Percentiles rank a stretch among this genome's conserved stretches.
Evolutionary conservation across 2,888 invertebrate genomes (phyloP).

Genomic region (Dorcus parallelipipedus): DNA sequence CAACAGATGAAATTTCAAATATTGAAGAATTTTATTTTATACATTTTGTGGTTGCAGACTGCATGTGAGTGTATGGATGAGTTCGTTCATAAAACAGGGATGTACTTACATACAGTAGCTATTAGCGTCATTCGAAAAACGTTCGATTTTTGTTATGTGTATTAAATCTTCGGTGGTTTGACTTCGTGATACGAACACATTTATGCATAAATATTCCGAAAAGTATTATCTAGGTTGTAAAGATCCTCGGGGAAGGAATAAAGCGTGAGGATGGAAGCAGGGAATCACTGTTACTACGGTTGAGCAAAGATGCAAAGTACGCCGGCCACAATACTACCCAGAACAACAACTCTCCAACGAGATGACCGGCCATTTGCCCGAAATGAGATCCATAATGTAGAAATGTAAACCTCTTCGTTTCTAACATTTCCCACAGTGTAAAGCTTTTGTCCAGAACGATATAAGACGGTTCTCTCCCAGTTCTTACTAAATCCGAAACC

Average conservation of each 20-base stretch:
- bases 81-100: no score
- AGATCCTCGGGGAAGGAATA: conserved; percentile 6
- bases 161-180: no score
- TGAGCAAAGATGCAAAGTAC: conserved; percentile 37
- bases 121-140: no score
- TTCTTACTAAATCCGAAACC: no score
- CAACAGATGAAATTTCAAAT: no score
- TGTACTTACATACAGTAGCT: no score
- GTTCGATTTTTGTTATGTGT: no score
- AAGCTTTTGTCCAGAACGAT: background rate
- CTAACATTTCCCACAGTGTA: conserved; percentile 35
- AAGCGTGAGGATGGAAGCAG: conserved; percentile 12
- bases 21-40: no score
- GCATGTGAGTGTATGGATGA: no score
- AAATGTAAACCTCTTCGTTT: conserved; percentile 40
- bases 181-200: background rate
- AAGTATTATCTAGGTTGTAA: conserved; percentile 11
- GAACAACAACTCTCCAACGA: conserved; percentile 39
- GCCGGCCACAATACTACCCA: conserved; percentile 27
- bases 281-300: conserved; percentile 28
- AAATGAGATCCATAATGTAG: conserved; percentile 45
- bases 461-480: background rate
- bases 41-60: no score
- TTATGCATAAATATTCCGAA: conserved; percentile 7
- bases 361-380: conserved; percentile 42